phyloP scores from a whole-genome alignment of 2,888 invertebrate genomes.

The Opisthograptis luteolata region DNA sequence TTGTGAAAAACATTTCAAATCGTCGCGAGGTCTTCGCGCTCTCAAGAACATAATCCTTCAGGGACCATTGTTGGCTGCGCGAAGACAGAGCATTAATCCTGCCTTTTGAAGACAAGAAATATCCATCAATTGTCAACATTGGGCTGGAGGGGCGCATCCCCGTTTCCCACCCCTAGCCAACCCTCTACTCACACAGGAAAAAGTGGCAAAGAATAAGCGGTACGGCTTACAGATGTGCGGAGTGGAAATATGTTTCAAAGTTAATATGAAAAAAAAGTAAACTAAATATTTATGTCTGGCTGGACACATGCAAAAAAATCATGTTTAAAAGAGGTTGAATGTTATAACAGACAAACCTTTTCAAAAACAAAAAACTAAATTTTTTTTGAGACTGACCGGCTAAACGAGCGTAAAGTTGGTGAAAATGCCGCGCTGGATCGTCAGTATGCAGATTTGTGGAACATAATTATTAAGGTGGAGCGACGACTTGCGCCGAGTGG shows the following conservation, averaged over 20 bases:
- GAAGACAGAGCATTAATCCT: slow-evolving; percentile 78
- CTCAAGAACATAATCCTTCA: slow-evolving; percentile 51
- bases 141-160: slow-evolving; percentile 67
- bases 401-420: too few relatives aligned
- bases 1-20: slow-evolving; percentile 30
- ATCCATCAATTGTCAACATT: slow-evolving; percentile 85
- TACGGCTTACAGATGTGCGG: slow-evolving; percentile 1
- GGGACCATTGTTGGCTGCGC: slow-evolving; percentile 67
- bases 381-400: too few relatives aligned
- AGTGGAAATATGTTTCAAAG: background rate
- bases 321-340: too few relatives aligned
- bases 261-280: too few relatives aligned
- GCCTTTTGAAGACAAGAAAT: slow-evolving; percentile 82
- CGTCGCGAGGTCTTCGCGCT: slow-evolving; percentile 41
- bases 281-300: too few relatives aligned
- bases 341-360: too few relatives aligned
- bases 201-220: slow-evolving; percentile 59
- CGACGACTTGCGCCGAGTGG: too few relatives aligned
- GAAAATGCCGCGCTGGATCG: too few relatives aligned
- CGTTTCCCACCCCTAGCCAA: slow-evolving; percentile 47
- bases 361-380: too few relatives aligned
- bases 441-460: too few relatives aligned
- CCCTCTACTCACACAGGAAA: slow-evolving; percentile 63
- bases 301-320: too few relatives aligned
- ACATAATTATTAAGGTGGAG: too few relatives aligned